A percentile compares a stretch with the other conserved stretches of the same genome.
phyloP scores from a whole-genome alignment of 1,140 invertebrate species.

The Aradophagus sp. region DNA sequence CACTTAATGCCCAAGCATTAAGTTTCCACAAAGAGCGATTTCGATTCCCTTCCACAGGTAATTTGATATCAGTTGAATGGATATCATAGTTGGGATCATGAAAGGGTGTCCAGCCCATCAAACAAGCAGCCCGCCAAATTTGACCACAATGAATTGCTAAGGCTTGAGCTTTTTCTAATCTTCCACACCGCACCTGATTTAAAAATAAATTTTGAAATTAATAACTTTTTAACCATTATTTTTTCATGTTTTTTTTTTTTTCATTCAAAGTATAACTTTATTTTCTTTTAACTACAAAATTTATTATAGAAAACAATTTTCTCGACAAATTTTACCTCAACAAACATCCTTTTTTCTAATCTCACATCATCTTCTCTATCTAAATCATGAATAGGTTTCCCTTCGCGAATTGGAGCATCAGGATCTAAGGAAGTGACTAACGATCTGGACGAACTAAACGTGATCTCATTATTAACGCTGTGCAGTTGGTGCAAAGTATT shows the following conservation, averaged over 20 bases:
- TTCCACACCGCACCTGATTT: conserved; percentile 86
- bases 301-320: too few species aligned
- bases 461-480: conserved; percentile 74
- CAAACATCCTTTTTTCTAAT: conserved; percentile 77
- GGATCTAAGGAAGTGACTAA: conserved; percentile 89
- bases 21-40: conserved; percentile 93
- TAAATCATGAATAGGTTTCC: conserved; percentile 87
- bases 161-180: conserved; percentile 87
- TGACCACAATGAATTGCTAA: conserved; percentile 90
- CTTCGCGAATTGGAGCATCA: conserved; percentile 91
- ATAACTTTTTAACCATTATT: too few species aligned
- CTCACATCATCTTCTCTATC: conserved; percentile 91
- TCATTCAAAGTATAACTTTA: too few species aligned
- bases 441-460: conserved; percentile 76
- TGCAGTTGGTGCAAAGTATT: conserved; percentile 90
- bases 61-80: conserved; percentile 71
- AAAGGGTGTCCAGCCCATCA: conserved; percentile 91
- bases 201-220: background rate
- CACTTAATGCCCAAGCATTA: conserved; percentile 84
- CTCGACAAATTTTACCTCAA: conserved; percentile 68
- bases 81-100: conserved; percentile 86
- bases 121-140: conserved; percentile 89
- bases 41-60: conserved; percentile 87
- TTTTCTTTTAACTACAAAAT: conserved; percentile 1
- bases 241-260: background rate